Conservation (phyloP, 30 jellyfish, hydroid and myxozoan species). For the Aurelia aurita region DNA sequence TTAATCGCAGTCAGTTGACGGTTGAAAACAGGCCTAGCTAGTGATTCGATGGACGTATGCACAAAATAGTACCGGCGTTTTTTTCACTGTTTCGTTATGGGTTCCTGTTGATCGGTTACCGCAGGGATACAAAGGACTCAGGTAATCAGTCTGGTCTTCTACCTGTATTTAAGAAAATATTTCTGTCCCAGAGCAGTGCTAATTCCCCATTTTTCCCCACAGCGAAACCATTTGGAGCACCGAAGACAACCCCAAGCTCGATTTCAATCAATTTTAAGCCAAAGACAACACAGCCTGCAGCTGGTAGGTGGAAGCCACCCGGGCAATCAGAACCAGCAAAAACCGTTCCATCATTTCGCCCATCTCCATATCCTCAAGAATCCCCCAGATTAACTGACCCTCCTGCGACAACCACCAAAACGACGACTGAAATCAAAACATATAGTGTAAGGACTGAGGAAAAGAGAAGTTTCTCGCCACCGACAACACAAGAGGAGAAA, state of each 20-base stretch:
- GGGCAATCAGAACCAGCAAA: constrained; percentile 45
- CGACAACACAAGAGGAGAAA: constrained; percentile 35
- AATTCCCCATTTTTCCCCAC: neutral
- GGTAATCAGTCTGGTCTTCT: too few relatives aligned
- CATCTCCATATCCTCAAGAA: constrained; percentile 20
- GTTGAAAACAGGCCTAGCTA: too few relatives aligned
- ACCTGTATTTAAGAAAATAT: too few relatives aligned
- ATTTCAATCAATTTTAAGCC: constrained; percentile 67
- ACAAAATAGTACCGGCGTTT: too few relatives aligned
- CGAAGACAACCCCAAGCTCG: constrained; percentile 59
- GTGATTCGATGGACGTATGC: too few relatives aligned
- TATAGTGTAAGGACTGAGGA: constrained; percentile 3
- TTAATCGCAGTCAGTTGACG: too few relatives aligned
- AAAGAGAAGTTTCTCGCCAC: constrained; percentile 38
- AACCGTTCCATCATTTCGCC: constrained; percentile 17
- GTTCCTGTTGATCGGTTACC: too few relatives aligned
- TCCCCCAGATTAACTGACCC: neutral
- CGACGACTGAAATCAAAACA: constrained; percentile 23
- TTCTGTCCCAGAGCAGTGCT: too few relatives aligned
- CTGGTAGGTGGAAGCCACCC: constrained; percentile 58
- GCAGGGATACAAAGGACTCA: too few relatives aligned
- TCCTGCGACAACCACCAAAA: constrained; percentile 12
- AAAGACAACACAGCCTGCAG: constrained; percentile 22
- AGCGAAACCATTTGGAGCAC: constrained; percentile 77
- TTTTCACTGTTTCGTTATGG: too few relatives aligned